phyloP scores from a whole-genome alignment of 2,888 invertebrate species.

The Xylota segnis region DNA sequence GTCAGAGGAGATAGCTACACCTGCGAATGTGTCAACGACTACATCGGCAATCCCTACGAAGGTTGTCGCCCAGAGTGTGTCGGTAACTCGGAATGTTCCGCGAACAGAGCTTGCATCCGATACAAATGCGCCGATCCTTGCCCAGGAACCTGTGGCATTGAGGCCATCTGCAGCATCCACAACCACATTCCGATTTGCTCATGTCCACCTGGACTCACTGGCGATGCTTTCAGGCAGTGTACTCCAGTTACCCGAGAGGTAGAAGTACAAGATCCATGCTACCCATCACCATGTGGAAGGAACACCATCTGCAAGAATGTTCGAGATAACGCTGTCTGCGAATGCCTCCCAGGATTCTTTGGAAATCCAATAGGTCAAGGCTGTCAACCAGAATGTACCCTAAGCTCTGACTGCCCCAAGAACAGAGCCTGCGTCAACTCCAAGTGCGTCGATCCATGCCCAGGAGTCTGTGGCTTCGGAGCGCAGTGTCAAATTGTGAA shows the following conservation, averaged over 20 bases:
- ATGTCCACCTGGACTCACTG: slow-evolving; percentile 87
- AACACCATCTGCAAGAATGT: slow-evolving; percentile 89
- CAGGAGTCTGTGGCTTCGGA: slow-evolving; percentile 91
- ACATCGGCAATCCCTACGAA: slow-evolving; percentile 91
- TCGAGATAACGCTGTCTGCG: slow-evolving; percentile 88
- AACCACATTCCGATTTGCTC: slow-evolving; percentile 89
- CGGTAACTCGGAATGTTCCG: slow-evolving; percentile 93
- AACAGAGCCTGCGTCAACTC: slow-evolving; percentile 91
- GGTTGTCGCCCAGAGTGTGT: slow-evolving; percentile 94
- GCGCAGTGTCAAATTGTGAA: slow-evolving; percentile 92
- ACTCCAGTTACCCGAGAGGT: slow-evolving; percentile 80
- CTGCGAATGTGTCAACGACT: slow-evolving; percentile 87
- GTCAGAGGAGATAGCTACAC: slow-evolving; percentile 86
- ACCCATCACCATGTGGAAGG: slow-evolving; percentile 91
- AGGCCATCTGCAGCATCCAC: slow-evolving; percentile 91
- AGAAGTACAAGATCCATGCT: slow-evolving; percentile 86
- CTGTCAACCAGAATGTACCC: slow-evolving; percentile 93
- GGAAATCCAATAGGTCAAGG: slow-evolving; percentile 89
- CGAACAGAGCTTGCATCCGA: slow-evolving; percentile 92
- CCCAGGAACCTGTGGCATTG: slow-evolving; percentile 92
- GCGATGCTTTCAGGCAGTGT: slow-evolving; percentile 87
- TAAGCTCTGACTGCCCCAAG: slow-evolving; percentile 91
- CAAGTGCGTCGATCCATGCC: slow-evolving; percentile 92
- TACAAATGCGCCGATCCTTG: slow-evolving; percentile 94
- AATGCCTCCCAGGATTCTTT: slow-evolving; percentile 90